Evolutionary conservation across 1,140 invertebrate species (phyloP).

Genomic region (Halesus radiatus): DNA sequence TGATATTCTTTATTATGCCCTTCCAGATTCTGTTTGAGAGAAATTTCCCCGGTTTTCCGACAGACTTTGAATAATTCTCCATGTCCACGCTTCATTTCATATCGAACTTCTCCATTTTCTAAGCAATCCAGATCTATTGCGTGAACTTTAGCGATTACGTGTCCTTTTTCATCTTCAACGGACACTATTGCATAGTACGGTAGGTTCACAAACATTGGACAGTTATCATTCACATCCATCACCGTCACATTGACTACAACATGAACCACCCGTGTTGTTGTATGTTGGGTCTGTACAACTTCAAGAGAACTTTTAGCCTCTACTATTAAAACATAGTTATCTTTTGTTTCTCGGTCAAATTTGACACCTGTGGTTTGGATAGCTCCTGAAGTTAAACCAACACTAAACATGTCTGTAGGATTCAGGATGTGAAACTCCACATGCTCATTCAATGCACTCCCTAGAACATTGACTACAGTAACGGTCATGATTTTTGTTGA

Average conservation of each 20-base stretch:
- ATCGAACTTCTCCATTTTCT: constrained; percentile 84
- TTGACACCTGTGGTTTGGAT: constrained; percentile 83
- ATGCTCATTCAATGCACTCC: constrained; percentile 85
- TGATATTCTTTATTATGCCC: constrained; percentile 86
- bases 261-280: constrained; percentile 78
- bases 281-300: constrained; percentile 50
- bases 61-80: constrained; percentile 88
- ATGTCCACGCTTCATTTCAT: constrained; percentile 85
- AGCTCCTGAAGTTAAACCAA: constrained; percentile 87
- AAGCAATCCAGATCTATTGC: constrained; percentile 87
- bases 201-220: constrained; percentile 87
- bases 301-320: constrained; percentile 70
- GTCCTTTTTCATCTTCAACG: constrained; percentile 81
- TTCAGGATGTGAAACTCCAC: constrained; percentile 87
- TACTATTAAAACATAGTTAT: constrained; percentile 84
- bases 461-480: constrained; percentile 84
- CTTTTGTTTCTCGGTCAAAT: constrained; percentile 85
- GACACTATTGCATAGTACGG: constrained; percentile 89
- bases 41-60: constrained; percentile 86
- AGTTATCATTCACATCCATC: constrained; percentile 87
- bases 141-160: constrained; percentile 85
- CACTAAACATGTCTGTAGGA: constrained; percentile 87
- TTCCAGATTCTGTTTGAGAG: constrained; percentile 83
- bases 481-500: constrained; percentile 82
- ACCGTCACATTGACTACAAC: constrained; percentile 84